These are phyloP conservation scores for Lamellibrachia columna DNA, from an alignment of 2,888 invertebrate genomes.

Conservation along the genomic window DNA sequence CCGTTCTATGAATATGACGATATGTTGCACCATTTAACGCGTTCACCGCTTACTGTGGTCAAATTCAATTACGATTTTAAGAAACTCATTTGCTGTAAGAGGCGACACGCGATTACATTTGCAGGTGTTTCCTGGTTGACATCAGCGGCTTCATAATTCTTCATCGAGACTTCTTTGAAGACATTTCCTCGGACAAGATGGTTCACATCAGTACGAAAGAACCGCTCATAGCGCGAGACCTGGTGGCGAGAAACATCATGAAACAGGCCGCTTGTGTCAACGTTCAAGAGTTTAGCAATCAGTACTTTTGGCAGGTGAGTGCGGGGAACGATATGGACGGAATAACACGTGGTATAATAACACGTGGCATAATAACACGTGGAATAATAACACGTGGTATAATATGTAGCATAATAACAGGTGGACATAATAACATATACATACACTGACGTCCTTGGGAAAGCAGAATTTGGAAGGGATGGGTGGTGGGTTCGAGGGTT, in stretches of 20 bases:
- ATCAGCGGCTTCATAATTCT: background rate
- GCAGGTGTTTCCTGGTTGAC: constrained; percentile 11
- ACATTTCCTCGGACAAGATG: background rate
- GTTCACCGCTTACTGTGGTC: too few species aligned
- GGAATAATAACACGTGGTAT: too few species aligned
- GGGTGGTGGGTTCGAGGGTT: too few species aligned
- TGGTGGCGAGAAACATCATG: background rate
- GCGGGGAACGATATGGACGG: background rate
- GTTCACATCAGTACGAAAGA: background rate
- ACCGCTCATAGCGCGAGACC: background rate
- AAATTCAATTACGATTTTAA: background rate
- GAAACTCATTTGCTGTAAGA: background rate
- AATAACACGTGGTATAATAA: background rate
- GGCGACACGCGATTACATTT: background rate
- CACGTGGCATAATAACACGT: too few species aligned
- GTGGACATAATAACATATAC: too few species aligned
- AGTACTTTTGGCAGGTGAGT: constrained; percentile 1
- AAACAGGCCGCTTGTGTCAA: constrained; percentile 9
- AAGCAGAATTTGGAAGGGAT: too few species aligned
- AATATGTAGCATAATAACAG: too few species aligned
- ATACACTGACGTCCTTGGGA: too few species aligned
- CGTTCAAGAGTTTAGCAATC: constrained; percentile 12
- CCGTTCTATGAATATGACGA: too few species aligned
- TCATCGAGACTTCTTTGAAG: background rate
- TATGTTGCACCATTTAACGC: too few species aligned